These are phyloP conservation scores for Aix galericulata DNA, from an alignment of 2,113 vertebrate species.

Conservation along the genomic window DNA sequence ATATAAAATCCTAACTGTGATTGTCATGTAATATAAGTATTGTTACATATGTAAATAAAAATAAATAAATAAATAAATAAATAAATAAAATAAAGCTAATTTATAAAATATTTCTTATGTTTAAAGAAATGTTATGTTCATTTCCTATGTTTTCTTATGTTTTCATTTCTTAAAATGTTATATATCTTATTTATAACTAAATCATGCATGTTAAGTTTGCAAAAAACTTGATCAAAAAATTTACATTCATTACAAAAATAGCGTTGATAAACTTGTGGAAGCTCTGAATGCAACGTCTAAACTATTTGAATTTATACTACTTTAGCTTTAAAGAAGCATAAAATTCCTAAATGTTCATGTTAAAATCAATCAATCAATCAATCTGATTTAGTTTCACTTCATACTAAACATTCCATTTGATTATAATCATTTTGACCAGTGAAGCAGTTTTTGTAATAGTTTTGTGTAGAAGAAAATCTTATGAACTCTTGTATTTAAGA, in stretches of 20 bases:
- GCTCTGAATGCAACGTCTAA: not conserved
- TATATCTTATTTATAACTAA: no score
- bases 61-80: no score
- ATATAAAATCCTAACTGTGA: not conserved
- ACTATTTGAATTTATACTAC: not conserved
- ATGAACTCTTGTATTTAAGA: not conserved
- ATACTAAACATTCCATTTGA: not conserved
- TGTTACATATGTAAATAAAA: no score
- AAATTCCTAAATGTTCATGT: not conserved
- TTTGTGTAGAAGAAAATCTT: not conserved
- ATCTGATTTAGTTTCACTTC: not conserved
- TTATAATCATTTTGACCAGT: not conserved
- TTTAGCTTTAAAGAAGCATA: not conserved
- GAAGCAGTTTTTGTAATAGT: fast-evolving
- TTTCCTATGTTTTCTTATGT: no score
- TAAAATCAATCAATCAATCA: no score
- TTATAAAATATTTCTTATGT: no score
- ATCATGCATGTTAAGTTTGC: not conserved
- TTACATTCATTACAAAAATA: not conserved
- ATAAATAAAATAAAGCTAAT: no score
- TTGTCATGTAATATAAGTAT: not conserved
- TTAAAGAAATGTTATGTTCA: no score
- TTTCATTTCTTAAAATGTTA: no score
- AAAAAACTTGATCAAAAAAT: not conserved
- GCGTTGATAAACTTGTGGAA: not conserved